Evolutionary conservation across 1,140 invertebrate species (phyloP), one percentile per base, ranked within the genome.

Genomic region (Heliconius himera): DNA sequence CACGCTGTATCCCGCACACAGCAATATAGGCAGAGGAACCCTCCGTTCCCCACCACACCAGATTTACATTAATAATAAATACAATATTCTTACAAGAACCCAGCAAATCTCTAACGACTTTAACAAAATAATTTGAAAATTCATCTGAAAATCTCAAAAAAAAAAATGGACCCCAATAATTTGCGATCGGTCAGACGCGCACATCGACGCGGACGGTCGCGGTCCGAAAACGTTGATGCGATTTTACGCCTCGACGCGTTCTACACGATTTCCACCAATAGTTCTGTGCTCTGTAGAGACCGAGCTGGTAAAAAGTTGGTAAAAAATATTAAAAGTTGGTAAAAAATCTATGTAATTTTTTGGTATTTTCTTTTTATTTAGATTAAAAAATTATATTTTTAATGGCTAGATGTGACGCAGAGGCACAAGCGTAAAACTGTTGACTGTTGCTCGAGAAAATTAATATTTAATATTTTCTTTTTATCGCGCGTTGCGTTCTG

Each of bases 101-200:
- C 60, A 1, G 2, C 22, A 66, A 66, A 66, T 26, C 11, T 16
- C 8, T 66, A 66, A 66, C 13, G 16, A 66, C 22, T 9, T 46
- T 29, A 66, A 66, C 3, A 66, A 66, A 29, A 66, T 66, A 29
- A 26, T 3, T 9, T 11, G 26, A 11, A 29, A 66, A 26, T 66
- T 29, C 60, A 6, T 66, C 22, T 11, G 60, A 66, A 29, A 66
- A 66, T 29, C 26, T 29, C 33, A 8, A 41, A 13, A 13, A 46
- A 20, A 22, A n/a, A 66, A 66, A 66, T 84, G 80, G 80, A 76
- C 74, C 54, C 70, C 83, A 54, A 82, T 83, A 84, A 84, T 83
- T 77, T 75, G 33, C 36, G 78, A 51, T 82, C 87, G 85, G 86
- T 90, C 90, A 91, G 90, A 88, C 83, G 85, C 82, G 85, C 82